Percentiles rank a stretch among this genome's conserved stretches.
phyloP scores from a whole-genome alignment of 1,140 invertebrate genomes.

The Leptinotarsa texana region DNA sequence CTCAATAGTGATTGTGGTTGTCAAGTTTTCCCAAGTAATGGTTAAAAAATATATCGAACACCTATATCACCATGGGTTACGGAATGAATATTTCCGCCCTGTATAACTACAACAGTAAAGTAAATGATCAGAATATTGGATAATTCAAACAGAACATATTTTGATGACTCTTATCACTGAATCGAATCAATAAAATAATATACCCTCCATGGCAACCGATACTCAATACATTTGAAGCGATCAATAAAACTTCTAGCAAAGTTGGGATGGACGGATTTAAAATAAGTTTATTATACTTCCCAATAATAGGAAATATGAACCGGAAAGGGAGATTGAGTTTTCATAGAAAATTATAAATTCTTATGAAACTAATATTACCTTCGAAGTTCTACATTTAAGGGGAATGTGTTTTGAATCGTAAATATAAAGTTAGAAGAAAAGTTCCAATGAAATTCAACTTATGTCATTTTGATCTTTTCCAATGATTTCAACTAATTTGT shows the following conservation, averaged over 20 bases:
- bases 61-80: too few species aligned
- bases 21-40: too few species aligned
- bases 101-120: background rate
- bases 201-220: slow-evolving; percentile 23
- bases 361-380: background rate
- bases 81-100: too few species aligned
- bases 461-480: too few species aligned
- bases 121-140: background rate
- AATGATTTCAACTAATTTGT: too few species aligned
- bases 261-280: background rate
- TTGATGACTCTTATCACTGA: background rate
- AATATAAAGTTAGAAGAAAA: too few species aligned
- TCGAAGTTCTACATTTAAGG: too few species aligned
- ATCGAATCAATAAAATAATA: slow-evolving; percentile 6
- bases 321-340: background rate
- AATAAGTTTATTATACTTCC: background rate
- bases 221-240: slow-evolving; percentile 22
- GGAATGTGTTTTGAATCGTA: too few species aligned
- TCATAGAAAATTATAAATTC: background rate
- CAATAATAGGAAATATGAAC: background rate
- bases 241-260: slow-evolving; percentile 18
- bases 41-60: too few species aligned
- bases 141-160: background rate
- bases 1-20: too few species aligned
- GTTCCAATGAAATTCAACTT: too few species aligned